phyloP scores from a whole-genome alignment of 2,113 vertebrate genomes.

The Mastomys natalensis region DNA sequence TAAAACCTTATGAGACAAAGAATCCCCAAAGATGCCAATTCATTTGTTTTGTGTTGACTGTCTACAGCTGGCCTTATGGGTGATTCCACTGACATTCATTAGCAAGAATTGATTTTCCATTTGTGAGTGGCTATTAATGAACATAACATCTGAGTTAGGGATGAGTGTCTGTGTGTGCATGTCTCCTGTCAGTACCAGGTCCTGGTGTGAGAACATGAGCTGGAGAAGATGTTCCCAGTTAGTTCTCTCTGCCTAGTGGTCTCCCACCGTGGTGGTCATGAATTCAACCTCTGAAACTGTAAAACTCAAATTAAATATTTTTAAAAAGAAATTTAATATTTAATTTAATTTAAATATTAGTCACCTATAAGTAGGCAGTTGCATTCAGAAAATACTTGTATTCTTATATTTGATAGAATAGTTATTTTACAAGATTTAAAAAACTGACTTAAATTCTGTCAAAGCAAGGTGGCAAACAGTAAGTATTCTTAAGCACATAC shows the following conservation, averaged over 20 bases:
- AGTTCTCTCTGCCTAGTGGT: not conserved
- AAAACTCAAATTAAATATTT: not conserved
- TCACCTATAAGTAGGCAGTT: not conserved
- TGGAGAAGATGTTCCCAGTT: not conserved
- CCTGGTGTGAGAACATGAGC: not conserved
- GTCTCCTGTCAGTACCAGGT: not conserved
- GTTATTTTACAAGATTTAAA: constrained; percentile 23
- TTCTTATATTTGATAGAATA: constrained; percentile 18
- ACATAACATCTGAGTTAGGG: not conserved
- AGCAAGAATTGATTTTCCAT: not conserved
- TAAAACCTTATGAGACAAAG: not conserved
- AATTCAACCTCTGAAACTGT: not conserved
- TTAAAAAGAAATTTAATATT: not conserved
- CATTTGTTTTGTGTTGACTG: not conserved
- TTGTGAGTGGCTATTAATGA: not conserved
- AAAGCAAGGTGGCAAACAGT: not conserved
- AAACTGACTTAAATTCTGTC: not conserved
- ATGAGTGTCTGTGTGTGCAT: not conserved
- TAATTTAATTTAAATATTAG: too few relatives aligned
- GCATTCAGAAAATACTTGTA: not conserved
- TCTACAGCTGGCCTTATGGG: not conserved
- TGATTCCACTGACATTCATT: not conserved
- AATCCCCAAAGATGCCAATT: not conserved
- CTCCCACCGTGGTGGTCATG: not conserved
- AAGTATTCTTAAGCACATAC: constrained; percentile 72